Conservation (phyloP, 2,797 vertebrate species). For the Rhincodon typus region DNA sequence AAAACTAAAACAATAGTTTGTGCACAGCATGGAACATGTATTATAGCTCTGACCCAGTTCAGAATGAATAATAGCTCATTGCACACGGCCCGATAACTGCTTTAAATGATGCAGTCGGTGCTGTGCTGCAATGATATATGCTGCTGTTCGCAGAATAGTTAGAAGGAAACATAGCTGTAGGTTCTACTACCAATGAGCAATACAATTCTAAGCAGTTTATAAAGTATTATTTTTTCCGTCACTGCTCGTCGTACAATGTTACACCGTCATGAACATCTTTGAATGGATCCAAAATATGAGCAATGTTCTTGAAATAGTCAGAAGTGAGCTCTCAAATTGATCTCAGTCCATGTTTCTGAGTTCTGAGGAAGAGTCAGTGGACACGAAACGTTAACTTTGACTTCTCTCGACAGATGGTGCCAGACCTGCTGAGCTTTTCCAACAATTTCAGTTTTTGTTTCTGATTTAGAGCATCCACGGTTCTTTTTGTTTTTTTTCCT, state of each 20-base stretch:
- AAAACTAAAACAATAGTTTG: neutral
- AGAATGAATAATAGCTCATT: no score
- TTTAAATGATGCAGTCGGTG: neutral
- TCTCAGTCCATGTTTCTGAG: neutral
- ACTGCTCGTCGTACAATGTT: neutral
- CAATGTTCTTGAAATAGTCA: neutral
- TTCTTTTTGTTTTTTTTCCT: neutral
- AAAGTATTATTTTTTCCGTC: neutral
- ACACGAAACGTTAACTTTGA: no score
- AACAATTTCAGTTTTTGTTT: no score
- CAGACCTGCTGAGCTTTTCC: no score
- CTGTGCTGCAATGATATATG: neutral
- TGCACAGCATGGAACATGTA: neutral
- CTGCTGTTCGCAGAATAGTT: neutral
- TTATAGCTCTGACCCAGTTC: no score
- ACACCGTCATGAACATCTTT: neutral
- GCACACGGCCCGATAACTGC: neutral
- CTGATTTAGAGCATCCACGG: no score
- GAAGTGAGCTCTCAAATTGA: no score
- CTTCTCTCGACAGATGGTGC: no score
- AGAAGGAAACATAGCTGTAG: neutral
- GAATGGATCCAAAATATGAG: neutral
- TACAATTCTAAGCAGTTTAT: neutral
- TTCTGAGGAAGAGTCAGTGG: no score
- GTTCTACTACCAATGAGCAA: neutral